phyloP scores from a whole-genome alignment of 37 sponge, comb jelly and placozoan species.

The Aplysina aerophoba region DNA sequence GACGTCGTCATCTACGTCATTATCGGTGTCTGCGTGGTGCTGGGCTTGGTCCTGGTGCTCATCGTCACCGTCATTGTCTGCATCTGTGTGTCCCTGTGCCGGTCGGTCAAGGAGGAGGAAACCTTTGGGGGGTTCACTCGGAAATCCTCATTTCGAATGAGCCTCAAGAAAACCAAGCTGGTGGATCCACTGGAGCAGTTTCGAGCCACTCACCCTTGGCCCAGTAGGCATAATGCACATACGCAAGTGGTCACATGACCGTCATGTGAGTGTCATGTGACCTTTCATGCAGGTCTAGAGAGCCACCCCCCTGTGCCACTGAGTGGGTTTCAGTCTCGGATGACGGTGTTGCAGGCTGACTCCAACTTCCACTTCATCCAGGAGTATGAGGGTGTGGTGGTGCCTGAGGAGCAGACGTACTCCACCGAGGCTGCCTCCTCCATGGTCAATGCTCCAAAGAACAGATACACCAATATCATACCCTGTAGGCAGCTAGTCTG shows the following conservation, averaged over 20 bases:
- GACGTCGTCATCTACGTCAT: not conserved
- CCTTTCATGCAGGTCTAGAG: slow-evolving; percentile 41
- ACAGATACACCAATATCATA: slow-evolving; percentile 82
- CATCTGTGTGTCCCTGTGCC: not conserved
- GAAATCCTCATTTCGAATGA: slow-evolving; percentile 41
- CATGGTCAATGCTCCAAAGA: slow-evolving; percentile 58
- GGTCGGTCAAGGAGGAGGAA: not conserved
- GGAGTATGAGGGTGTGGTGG: slow-evolving; percentile 76
- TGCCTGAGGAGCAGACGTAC: slow-evolving; percentile 23
- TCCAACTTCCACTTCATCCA: slow-evolving; percentile 82
- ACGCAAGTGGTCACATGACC: not conserved
- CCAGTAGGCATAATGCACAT: not conserved
- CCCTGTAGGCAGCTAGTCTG: no score
- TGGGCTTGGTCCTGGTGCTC: not conserved
- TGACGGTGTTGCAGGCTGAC: slow-evolving; percentile 65
- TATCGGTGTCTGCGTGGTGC: not conserved
- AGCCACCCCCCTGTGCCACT: slow-evolving; percentile 68
- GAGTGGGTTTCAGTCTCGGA: slow-evolving; percentile 50
- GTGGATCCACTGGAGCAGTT: slow-evolving; percentile 64
- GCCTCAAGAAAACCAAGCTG: slow-evolving; percentile 37
- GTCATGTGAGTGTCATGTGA: not conserved
- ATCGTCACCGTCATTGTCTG: not conserved
- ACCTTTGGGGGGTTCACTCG: slow-evolving; percentile 9
- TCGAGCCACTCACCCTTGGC: slow-evolving; percentile 37
- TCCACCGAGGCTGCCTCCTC: slow-evolving; percentile 32